A percentile compares a stretch with the other conserved stretches of the same genome.
Conservation (phyloP, 1,140 invertebrate species). For the Caenorhabditis inopinata region DNA sequence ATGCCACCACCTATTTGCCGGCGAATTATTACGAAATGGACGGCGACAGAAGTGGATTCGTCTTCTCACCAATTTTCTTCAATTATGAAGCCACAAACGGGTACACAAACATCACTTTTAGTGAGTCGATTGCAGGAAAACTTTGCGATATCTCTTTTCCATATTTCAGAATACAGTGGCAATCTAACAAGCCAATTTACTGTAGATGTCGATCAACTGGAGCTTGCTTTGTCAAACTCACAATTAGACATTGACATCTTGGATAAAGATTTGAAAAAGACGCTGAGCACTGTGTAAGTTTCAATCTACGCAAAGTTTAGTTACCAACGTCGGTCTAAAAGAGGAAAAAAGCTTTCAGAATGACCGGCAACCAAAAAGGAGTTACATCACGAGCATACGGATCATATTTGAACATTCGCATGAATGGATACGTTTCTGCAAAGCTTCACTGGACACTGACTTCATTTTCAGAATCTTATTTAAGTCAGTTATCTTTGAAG, state of each 20-base stretch:
- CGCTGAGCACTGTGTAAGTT: constrained; percentile 8
- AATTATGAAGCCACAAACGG: background rate
- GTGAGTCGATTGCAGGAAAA: no score
- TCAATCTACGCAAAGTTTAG: background rate
- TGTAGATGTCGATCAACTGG: background rate
- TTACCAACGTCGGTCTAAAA: no score
- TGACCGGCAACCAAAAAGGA: background rate
- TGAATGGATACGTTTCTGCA: background rate
- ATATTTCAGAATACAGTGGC: background rate
- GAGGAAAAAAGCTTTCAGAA: background rate
- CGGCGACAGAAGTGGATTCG: background rate
- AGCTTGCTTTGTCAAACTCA: background rate
- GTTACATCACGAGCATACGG: background rate
- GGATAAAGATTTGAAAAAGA: background rate
- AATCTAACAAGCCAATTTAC: background rate
- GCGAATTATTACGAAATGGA: background rate
- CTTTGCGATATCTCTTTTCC: no score
- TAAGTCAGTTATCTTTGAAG: background rate
- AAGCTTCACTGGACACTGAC: background rate
- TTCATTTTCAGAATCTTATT: background rate
- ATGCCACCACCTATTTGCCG: background rate
- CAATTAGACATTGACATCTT: background rate
- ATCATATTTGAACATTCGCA: background rate
- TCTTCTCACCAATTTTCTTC: background rate
- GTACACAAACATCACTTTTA: background rate